A percentile compares a stretch with the other conserved stretches of the same genome.
Conservation (phyloP, 2,113 vertebrate species). For the Pardalotus punctatus region DNA sequence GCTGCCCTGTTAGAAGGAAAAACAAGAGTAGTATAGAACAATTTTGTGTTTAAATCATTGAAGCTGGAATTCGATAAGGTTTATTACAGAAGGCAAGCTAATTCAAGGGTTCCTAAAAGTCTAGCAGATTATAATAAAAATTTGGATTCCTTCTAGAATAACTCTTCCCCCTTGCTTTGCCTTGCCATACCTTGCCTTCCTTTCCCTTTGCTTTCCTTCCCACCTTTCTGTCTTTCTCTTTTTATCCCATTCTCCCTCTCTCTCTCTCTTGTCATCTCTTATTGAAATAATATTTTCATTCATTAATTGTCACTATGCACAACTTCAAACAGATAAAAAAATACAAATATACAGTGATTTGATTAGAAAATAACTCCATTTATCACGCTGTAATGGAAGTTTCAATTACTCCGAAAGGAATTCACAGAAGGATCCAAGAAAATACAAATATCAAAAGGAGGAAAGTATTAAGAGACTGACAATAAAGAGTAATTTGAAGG, state of each 20-base stretch:
- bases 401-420: neutral
- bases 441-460: neutral
- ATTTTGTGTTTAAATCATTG: constrained; percentile 38
- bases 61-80: constrained; percentile 26
- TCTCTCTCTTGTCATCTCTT: neutral
- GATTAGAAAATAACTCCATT: neutral
- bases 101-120: constrained; percentile 36
- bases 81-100: constrained; percentile 38
- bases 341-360: neutral
- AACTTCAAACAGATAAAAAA: neutral
- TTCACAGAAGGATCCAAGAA: neutral
- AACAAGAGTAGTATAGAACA: constrained; percentile 11
- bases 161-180: neutral
- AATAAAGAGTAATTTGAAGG: neutral
- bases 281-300: constrained; percentile 4
- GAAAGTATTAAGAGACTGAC: neutral
- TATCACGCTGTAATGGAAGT: neutral
- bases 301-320: neutral
- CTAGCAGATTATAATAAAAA: neutral
- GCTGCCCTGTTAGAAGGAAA: neutral
- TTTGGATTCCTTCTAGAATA: neutral
- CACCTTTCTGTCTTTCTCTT: too few species aligned
- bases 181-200: neutral
- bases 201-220: neutral
- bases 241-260: neutral